Evolutionary conservation across 2,888 invertebrate genomes (phyloP), one percentile per base, ranked within the genome.

Genomic region (Scaptomyza reducta): DNA sequence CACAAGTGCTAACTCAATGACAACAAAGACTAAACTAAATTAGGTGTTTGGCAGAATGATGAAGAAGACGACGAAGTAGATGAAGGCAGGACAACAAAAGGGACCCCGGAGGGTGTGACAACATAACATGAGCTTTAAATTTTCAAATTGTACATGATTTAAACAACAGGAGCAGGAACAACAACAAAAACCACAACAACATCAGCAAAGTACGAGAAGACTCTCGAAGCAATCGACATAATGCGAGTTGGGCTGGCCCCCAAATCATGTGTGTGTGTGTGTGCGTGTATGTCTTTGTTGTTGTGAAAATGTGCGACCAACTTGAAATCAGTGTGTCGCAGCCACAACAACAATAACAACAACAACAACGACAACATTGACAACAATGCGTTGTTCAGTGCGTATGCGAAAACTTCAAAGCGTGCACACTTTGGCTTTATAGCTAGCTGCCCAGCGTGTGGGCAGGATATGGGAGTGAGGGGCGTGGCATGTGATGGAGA

Each of bases 361-460:
- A 51, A 18, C 29, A 50, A 25, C 29, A 50, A 49, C 16, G 58
- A 31, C 27, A 54, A 18, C 56, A 25, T 41, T 49, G 64, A 71
- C 66, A 72, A 82, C 83, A 70, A 57, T 70, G 66, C 50, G 85
- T 81, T 84, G 75, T 71, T 74, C 71, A 59, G 54, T 69, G 74
- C 76, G 84, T 85, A 88, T 87, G 64, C 87, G 85, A 79, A 84
- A 84, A 84, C 84, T 88, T 84, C 84, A 84, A 84, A 88, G 84
- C 85, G 63, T 69, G 72, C 78, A 63, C 80, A 87, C 87, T 81
- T 72, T 74, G 65, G 65, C 80, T 73, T 77, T 87, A 73, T 35
- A 50, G 84, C 74, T 65, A 70, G 81, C 84, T 80, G 79, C 68
- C 60, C 73, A 55, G 40, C 65, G n/a, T 50, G 63, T 58, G 53